phyloP scores from a whole-genome alignment of 2,888 invertebrate genomes.

The Orgyia antiqua region DNA sequence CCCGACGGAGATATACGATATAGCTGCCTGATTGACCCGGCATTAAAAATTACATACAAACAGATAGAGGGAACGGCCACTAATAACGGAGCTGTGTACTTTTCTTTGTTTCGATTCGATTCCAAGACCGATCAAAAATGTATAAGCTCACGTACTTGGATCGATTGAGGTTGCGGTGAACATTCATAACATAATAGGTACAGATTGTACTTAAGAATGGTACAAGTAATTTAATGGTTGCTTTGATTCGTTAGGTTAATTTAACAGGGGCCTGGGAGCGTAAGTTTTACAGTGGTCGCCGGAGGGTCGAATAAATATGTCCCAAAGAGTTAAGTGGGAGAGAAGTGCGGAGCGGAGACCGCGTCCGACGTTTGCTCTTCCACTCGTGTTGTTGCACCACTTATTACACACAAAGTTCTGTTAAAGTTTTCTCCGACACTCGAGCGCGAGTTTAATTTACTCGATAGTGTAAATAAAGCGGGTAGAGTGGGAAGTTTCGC shows the following conservation, averaged over 20 bases:
- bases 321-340: slow-evolving; percentile 78
- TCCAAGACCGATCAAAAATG: slow-evolving; percentile 63
- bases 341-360: slow-evolving; percentile 72
- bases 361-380: slow-evolving; percentile 78
- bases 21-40: slow-evolving; percentile 76
- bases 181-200: slow-evolving; percentile 56
- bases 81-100: slow-evolving; percentile 49
- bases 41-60: slow-evolving; percentile 78
- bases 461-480: slow-evolving; percentile 79
- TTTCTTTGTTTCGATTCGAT: slow-evolving; percentile 65
- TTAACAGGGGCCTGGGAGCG: slow-evolving; percentile 53
- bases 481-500: slow-evolving; percentile 71
- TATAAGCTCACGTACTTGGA: slow-evolving; percentile 45
- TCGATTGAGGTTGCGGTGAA: slow-evolving; percentile 54
- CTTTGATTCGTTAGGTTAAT: slow-evolving; percentile 75
- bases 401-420: slow-evolving; percentile 79
- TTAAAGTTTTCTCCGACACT: slow-evolving; percentile 76
- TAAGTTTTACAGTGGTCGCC: slow-evolving; percentile 63
- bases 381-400: slow-evolving; percentile 78
- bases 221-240: slow-evolving; percentile 55
- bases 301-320: slow-evolving; percentile 79
- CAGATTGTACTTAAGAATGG: slow-evolving; percentile 51
- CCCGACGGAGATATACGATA: slow-evolving; percentile 73
- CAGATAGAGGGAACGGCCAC: slow-evolving; percentile 55
- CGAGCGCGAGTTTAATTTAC: slow-evolving; percentile 78